Conservation (phyloP, 2,888 invertebrate species). For the Conus canariensis region DNA sequence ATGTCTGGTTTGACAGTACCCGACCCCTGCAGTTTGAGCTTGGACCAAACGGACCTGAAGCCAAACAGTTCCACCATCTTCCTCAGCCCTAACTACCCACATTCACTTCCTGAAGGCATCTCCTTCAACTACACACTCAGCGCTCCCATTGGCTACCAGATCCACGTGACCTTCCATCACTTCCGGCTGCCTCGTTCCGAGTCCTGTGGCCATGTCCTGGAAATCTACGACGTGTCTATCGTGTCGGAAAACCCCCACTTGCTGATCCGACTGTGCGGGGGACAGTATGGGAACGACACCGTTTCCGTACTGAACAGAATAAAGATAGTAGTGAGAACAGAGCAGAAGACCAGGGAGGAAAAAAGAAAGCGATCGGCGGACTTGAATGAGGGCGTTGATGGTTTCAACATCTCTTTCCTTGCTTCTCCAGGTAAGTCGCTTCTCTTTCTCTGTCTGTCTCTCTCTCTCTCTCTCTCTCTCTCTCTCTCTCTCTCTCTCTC, state of each 20-base stretch:
- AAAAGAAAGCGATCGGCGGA: not conserved
- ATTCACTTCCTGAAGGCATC: not conserved
- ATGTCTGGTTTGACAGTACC: not conserved
- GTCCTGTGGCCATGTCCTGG: not conserved
- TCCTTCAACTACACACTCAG: conserved; percentile 7
- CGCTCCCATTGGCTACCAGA: conserved; percentile 34
- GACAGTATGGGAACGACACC: conserved; percentile 5
- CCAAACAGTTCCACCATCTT: not conserved
- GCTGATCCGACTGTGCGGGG: not conserved
- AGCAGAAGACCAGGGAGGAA: not conserved
- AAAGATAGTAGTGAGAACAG: not conserved
- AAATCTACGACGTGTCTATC: conserved; percentile 34
- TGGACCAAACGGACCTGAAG: not conserved
- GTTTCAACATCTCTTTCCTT: conserved; percentile 22
- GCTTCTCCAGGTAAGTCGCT: conserved; percentile 26
- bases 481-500: not conserved
- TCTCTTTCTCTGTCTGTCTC: not conserved
- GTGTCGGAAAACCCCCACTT: not conserved
- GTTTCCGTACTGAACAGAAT: conserved; percentile 36
- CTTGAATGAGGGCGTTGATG: not conserved
- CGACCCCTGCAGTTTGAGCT: not conserved
- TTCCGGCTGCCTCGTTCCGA: conserved; percentile 4
- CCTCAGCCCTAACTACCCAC: conserved; percentile 36
- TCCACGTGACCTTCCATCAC: conserved; percentile 28
- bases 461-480: not conserved